phyloP scores from a whole-genome alignment of 2,113 vertebrate species.

The Ptychochromis oligacanthus region DNA sequence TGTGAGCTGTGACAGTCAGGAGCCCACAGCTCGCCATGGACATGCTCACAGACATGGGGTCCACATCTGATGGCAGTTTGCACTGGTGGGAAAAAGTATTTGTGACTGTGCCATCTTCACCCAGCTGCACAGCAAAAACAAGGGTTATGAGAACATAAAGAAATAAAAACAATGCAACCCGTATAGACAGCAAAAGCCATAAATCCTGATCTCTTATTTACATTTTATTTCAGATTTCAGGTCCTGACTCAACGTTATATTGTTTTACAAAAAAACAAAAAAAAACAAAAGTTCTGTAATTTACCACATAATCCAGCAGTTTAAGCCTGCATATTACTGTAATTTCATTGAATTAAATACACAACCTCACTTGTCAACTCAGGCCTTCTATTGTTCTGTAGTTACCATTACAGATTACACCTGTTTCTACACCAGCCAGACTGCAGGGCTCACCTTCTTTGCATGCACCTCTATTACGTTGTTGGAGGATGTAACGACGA shows the following conservation, averaged over 20 bases:
- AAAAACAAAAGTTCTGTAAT: not conserved
- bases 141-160: not conserved
- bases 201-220: not conserved
- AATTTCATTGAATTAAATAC: not conserved
- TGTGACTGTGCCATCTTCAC: constrained; percentile 83
- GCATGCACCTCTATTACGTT: constrained; percentile 90
- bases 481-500: constrained; percentile 89
- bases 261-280: not conserved
- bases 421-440: not conserved
- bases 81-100: constrained; percentile 91
- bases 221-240: not conserved
- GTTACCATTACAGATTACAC: not conserved
- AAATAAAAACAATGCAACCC: not conserved
- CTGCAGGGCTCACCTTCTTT: constrained; percentile 86
- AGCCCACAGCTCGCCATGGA: constrained; percentile 79
- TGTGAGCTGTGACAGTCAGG: constrained; percentile 86
- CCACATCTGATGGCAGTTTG: constrained; percentile 89
- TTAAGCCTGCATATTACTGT: not conserved
- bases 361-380: not conserved
- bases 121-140: constrained; percentile 75
- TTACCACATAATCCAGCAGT: not conserved
- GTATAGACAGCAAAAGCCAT: not conserved
- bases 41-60: constrained; percentile 86
- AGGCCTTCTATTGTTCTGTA: not conserved
- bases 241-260: not conserved